Evolutionary conservation across 2,113 vertebrate genomes (phyloP).

Genomic region (Mastomys coucha): DNA sequence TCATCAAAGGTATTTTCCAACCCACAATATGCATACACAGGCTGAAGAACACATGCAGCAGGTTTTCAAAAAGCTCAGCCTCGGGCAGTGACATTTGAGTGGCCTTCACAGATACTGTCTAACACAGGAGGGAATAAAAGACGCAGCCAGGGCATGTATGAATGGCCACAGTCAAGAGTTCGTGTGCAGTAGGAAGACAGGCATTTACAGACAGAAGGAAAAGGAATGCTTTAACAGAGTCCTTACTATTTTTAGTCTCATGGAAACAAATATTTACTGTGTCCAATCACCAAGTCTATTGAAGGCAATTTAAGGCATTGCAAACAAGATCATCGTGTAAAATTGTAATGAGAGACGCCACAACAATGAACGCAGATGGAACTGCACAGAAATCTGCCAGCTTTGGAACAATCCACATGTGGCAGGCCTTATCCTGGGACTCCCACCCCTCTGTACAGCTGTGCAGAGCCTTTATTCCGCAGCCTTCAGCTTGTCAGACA

Average conservation of each 20-base stretch:
- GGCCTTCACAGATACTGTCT: neutral
- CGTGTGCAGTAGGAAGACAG: neutral
- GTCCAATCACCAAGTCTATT: conserved; percentile 69
- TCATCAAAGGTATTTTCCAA: neutral
- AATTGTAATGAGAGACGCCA: conserved; percentile 67
- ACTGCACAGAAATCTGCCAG: conserved; percentile 57
- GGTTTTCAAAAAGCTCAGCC: neutral
- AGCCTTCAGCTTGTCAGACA: neutral
- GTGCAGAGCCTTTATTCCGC: neutral
- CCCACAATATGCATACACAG: accelerated
- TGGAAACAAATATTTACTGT: conserved; percentile 75
- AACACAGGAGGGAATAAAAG: neutral
- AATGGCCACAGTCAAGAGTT: neutral
- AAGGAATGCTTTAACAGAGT: conserved; percentile 20
- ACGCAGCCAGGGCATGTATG: neutral
- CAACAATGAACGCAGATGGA: conserved; percentile 63
- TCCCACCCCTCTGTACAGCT: conserved; percentile 1
- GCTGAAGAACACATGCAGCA: neutral
- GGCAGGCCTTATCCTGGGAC: neutral
- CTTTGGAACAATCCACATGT: conserved; percentile 43
- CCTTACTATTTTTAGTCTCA: conserved; percentile 62
- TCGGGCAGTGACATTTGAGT: neutral
- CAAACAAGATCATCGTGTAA: conserved; percentile 71
- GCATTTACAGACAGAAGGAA: neutral
- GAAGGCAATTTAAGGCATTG: conserved; percentile 68